Evolutionary conservation across 2,888 invertebrate species (phyloP).

Genomic region (Blera fallax): DNA sequence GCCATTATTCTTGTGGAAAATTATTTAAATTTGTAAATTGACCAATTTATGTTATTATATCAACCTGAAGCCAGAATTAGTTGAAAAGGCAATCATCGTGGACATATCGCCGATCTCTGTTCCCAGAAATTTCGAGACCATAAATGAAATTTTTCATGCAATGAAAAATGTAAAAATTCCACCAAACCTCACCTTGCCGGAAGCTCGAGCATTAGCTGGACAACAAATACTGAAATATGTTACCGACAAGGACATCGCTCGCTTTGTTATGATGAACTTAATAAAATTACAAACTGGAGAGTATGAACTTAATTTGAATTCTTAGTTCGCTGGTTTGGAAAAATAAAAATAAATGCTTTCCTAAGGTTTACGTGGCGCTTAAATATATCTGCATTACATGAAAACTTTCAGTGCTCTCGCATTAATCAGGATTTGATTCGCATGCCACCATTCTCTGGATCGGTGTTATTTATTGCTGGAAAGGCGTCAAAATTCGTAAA

Average conservation of each 20-base stretch:
- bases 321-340: background rate
- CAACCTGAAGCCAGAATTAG: constrained; percentile 83
- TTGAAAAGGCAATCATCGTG: background rate
- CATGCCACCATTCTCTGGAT: constrained; percentile 83
- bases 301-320: constrained; percentile 24
- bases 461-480: constrained; percentile 93
- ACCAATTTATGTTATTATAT: background rate
- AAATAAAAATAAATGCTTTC: background rate
- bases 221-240: background rate
- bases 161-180: background rate
- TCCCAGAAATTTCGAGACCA: background rate
- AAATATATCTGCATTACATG: background rate
- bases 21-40: too few species aligned
- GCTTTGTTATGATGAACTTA: constrained; percentile 94
- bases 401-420: background rate
- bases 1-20: too few species aligned
- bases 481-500: constrained; percentile 90
- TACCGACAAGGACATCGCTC: constrained; percentile 83
- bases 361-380: background rate
- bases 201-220: background rate
- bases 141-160: background rate
- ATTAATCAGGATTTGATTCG: background rate
- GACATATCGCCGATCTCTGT: background rate
- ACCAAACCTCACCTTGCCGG: constrained; percentile 82
- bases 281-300: constrained; percentile 85